phyloP scores from a whole-genome alignment of 2,797 vertebrate species.

The Distichodus sexfasciatus region DNA sequence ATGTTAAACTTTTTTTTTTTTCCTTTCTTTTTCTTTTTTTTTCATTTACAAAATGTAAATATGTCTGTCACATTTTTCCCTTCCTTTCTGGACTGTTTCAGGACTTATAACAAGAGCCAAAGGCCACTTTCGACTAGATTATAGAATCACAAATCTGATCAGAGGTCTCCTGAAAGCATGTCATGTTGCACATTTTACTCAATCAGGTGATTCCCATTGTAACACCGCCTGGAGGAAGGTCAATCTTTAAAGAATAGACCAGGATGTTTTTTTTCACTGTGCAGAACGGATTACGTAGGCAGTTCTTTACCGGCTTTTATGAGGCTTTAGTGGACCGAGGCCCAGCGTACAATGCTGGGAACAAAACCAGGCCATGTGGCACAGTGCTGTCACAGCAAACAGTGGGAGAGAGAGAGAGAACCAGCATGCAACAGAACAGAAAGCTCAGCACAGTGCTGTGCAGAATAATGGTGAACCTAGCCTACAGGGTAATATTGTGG shows the following conservation, averaged over 20 bases:
- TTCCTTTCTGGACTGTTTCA: not conserved
- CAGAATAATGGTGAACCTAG: conserved; percentile 4
- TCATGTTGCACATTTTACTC: conserved; percentile 2
- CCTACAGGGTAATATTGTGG: not conserved
- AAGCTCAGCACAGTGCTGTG: conserved; percentile 43
- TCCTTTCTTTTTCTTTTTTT: no score
- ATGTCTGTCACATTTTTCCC: not conserved
- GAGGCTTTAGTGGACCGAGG: conserved; percentile 54
- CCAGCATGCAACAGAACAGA: conserved; percentile 33
- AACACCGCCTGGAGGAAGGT: conserved; percentile 9
- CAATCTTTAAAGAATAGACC: conserved; percentile 49
- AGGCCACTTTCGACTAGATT: not conserved
- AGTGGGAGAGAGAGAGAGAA: conserved; percentile 6
- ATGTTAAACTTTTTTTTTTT: no score
- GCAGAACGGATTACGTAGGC: conserved; percentile 68
- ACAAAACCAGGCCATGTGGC: conserved; percentile 56
- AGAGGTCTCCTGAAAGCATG: not conserved
- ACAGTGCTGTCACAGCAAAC: conserved; percentile 50
- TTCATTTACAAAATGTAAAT: no score
- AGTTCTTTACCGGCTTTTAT: conserved; percentile 57
- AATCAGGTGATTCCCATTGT: conserved; percentile 9
- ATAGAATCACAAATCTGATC: not conserved
- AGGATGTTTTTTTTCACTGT: conserved; percentile 57
- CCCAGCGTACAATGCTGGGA: conserved; percentile 60
- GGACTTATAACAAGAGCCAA: not conserved